These are phyloP conservation scores for Anguilla marmorata DNA, from an alignment of 2,797 vertebrate genomes.

Conservation along the genomic window DNA sequence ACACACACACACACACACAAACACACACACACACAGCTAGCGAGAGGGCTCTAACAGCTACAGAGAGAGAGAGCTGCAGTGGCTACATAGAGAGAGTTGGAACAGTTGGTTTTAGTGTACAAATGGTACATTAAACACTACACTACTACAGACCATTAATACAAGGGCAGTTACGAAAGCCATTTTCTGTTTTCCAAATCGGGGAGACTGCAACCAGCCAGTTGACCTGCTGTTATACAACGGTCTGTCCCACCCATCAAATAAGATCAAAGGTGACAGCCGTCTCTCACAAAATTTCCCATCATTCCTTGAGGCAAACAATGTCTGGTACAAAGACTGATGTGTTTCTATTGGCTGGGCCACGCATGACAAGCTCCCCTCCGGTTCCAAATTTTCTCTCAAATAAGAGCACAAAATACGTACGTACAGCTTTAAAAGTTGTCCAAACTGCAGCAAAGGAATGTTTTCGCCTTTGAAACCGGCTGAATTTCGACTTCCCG, in stretches of 20 bases:
- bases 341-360: background rate
- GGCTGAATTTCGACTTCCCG: background rate
- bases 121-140: background rate
- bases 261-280: background rate
- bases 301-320: background rate
- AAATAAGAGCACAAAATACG: background rate
- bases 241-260: background rate
- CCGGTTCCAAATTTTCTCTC: too few species aligned
- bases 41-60: too few species aligned
- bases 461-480: background rate
- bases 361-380: too few species aligned
- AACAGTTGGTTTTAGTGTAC: background rate
- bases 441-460: background rate
- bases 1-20: conserved; percentile 11
- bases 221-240: background rate
- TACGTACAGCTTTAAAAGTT: background rate
- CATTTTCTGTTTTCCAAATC: background rate
- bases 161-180: background rate
- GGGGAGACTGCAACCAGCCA: background rate
- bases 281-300: background rate
- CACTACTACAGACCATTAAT: background rate
- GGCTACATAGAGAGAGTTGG: background rate
- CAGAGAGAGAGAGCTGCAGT: too few species aligned
- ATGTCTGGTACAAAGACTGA: background rate
- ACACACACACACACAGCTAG: background rate